Percentiles rank a stretch among this genome's conserved stretches.
Conservation (phyloP, 1,140 invertebrate species). For the Agrypnia vestita region DNA sequence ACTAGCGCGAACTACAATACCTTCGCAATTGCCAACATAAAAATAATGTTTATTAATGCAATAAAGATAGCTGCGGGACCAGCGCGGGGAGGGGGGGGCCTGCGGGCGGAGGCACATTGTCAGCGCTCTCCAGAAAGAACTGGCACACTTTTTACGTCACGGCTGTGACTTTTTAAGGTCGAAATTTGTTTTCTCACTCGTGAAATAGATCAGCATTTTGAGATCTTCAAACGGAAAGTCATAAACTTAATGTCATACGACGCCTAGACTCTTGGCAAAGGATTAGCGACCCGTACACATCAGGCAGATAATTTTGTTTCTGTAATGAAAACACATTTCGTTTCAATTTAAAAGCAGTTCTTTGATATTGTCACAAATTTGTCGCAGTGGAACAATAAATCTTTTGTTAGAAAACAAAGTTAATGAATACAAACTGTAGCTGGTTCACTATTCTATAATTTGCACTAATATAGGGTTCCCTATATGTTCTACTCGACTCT, state of each 20-base stretch:
- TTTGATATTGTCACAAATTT: too few relatives aligned
- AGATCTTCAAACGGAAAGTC: not conserved
- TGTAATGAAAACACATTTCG: too few relatives aligned
- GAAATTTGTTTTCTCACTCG: conserved; percentile 26
- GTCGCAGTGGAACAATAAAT: too few relatives aligned
- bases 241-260: not conserved
- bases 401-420: too few relatives aligned
- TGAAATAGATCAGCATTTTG: not conserved
- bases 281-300: too few relatives aligned
- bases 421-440: too few relatives aligned
- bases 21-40: conserved; percentile 59
- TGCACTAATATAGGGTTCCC: too few relatives aligned
- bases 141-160: conserved; percentile 23
- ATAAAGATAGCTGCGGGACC: conserved; percentile 53
- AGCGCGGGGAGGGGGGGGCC: not conserved
- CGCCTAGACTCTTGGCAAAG: too few relatives aligned
- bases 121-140: conserved; percentile 23
- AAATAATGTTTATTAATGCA: conserved; percentile 61
- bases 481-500: too few relatives aligned
- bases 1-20: conserved; percentile 41
- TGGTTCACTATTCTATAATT: too few relatives aligned
- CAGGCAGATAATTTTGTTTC: too few relatives aligned
- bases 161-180: conserved; percentile 29
- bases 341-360: too few relatives aligned
- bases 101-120: not conserved